phyloP scores from a whole-genome alignment of 2,888 invertebrate species.

The Electrophaes corylata region DNA sequence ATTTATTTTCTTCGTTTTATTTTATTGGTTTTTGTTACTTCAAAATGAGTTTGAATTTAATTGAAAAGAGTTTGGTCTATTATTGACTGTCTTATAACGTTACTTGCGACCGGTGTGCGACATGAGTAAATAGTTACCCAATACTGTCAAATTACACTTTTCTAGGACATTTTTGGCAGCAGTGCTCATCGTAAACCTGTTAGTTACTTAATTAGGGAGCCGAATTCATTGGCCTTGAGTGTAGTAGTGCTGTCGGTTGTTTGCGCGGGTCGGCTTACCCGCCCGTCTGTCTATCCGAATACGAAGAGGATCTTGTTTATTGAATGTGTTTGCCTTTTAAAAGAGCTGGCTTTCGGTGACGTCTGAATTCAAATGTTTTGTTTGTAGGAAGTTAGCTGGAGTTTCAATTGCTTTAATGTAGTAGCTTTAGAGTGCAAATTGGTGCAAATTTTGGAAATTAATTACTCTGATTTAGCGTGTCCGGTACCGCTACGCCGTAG shows the following conservation, averaged over 20 bases:
- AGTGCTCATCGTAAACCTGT: too few relatives aligned
- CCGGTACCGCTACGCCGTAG: neutral
- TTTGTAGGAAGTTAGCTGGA: neutral
- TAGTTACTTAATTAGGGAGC: neutral
- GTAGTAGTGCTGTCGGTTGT: conserved; percentile 6
- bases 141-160: too few relatives aligned
- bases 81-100: too few relatives aligned
- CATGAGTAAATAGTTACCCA: too few relatives aligned
- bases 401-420: neutral
- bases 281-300: conserved; percentile 40
- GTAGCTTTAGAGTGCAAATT: neutral
- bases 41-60: too few relatives aligned
- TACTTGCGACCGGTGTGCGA: too few relatives aligned
- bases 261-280: conserved; percentile 38
- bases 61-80: too few relatives aligned
- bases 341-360: conserved; percentile 16
- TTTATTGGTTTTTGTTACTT: too few relatives aligned
- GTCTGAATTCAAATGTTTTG: neutral
- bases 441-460: neutral
- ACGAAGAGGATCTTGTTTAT: conserved; percentile 36
- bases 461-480: neutral
- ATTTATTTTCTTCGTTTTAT: too few relatives aligned
- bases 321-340: conserved; percentile 24
- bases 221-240: neutral
- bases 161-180: too few relatives aligned